These are phyloP conservation scores for Panulirus ornatus DNA, from an alignment of 1,140 invertebrate genomes.

Conservation along the genomic window DNA sequence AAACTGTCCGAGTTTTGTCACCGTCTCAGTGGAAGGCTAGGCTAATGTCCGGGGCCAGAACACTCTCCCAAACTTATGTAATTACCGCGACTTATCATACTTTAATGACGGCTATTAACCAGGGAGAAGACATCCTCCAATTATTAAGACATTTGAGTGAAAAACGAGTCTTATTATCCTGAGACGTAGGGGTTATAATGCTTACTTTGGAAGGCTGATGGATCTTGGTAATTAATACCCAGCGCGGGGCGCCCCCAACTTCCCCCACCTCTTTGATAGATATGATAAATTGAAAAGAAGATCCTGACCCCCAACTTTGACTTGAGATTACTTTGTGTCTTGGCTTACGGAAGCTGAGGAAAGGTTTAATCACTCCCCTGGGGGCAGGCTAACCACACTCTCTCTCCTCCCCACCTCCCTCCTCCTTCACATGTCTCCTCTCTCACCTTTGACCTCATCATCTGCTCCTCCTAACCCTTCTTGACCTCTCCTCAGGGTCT, in stretches of 20 bases:
- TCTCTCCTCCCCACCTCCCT: too few species aligned
- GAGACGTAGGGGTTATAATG: slow-evolving; percentile 24
- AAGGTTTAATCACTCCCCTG: neutral
- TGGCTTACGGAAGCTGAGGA: neutral
- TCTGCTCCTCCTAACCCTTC: neutral
- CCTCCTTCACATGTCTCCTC: neutral
- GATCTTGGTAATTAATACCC: slow-evolving; percentile 41
- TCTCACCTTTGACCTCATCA: neutral
- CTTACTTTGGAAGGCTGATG: neutral
- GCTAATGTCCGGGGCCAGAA: slow-evolving; percentile 28
- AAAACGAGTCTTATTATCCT: slow-evolving; percentile 48
- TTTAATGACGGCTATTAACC: slow-evolving; percentile 70
- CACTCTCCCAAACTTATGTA: slow-evolving; percentile 62
- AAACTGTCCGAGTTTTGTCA: neutral
- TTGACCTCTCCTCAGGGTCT: too few species aligned
- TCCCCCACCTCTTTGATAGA: slow-evolving; percentile 33
- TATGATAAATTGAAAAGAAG: slow-evolving; percentile 35
- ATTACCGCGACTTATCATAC: slow-evolving; percentile 67
- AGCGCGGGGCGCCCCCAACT: slow-evolving; percentile 3
- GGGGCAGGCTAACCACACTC: too few species aligned
- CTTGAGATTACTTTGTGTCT: neutral
- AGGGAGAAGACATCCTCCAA: slow-evolving; percentile 45
- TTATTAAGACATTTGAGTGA: slow-evolving; percentile 60
- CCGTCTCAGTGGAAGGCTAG: neutral
- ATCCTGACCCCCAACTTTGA: neutral